phyloP scores from a whole-genome alignment of 2,113 vertebrate species.

The Andinoacara biseriatus region DNA sequence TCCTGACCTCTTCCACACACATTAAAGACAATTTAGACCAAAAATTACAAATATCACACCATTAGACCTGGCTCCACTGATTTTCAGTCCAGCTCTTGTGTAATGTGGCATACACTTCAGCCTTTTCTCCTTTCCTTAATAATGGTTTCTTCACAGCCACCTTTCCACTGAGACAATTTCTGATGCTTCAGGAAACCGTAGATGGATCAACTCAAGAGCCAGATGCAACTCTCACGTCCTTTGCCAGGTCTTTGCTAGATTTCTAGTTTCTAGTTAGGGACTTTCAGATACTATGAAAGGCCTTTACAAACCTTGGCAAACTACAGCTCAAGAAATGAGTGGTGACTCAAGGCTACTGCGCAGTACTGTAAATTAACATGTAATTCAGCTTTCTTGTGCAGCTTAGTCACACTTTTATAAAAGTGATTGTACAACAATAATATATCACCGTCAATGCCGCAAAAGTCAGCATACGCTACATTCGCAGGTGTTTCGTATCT shows the following conservation, averaged over 20 bases:
- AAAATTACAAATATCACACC: not conserved
- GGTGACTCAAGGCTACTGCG: not conserved
- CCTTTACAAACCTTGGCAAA: fast-evolving
- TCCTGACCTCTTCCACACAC: not conserved
- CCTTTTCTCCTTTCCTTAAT: fast-evolving
- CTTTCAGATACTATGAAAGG: not conserved
- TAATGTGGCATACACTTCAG: not conserved
- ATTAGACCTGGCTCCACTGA: not conserved
- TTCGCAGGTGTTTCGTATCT: not conserved
- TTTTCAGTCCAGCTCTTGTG: not conserved
- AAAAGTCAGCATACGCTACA: not conserved
- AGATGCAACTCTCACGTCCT: not conserved
- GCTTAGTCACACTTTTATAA: not conserved
- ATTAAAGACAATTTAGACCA: not conserved
- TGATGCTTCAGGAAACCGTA: not conserved
- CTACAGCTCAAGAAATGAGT: fast-evolving
- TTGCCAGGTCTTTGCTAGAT: not conserved
- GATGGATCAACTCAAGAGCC: not conserved
- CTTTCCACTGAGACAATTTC: not conserved
- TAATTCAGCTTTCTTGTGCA: not conserved
- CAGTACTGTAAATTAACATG: not conserved
- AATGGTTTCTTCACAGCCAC: not conserved
- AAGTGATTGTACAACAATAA: not conserved
- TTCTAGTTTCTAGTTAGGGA: not conserved
- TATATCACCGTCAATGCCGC: not conserved